These are phyloP conservation scores for Heliconius hermathena DNA, from an alignment of 1,140 invertebrate genomes.

Conservation along the genomic window DNA sequence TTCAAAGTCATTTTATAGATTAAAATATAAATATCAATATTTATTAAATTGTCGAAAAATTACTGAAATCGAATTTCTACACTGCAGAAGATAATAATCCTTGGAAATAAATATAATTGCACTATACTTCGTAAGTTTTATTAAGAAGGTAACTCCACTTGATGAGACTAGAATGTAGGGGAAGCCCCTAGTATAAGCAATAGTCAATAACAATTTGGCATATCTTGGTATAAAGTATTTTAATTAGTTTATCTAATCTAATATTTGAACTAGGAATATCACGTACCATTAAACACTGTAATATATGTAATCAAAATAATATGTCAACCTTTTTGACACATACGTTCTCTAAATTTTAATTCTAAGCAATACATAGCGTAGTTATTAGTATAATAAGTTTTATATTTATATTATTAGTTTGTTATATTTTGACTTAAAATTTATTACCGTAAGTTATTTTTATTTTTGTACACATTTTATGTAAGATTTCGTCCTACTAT, in stretches of 20 bases:
- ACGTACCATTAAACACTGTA: too few species aligned
- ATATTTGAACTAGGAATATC: neutral
- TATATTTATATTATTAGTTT: too few species aligned
- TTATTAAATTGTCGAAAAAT: neutral
- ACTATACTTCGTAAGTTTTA: neutral
- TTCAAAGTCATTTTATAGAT: constrained; percentile 7
- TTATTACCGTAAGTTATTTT: too few species aligned
- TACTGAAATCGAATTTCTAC: neutral
- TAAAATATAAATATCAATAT: neutral
- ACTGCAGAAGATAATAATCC: too few species aligned
- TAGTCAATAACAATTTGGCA: neutral
- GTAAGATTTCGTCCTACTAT: too few species aligned
- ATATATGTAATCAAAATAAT: too few species aligned
- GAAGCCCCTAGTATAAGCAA: neutral
- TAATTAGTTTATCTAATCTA: neutral
- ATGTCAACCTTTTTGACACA: too few species aligned
- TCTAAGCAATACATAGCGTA: too few species aligned
- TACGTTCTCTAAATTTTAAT: too few species aligned
- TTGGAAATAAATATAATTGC: neutral
- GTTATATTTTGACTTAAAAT: too few species aligned
- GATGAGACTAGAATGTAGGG: neutral
- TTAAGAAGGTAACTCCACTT: neutral
- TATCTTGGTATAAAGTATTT: neutral
- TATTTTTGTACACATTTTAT: too few species aligned
- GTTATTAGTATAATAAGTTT: too few species aligned